Evolutionary conservation across 2,888 invertebrate species (phyloP).

Genomic region (Oithona nana): DNA sequence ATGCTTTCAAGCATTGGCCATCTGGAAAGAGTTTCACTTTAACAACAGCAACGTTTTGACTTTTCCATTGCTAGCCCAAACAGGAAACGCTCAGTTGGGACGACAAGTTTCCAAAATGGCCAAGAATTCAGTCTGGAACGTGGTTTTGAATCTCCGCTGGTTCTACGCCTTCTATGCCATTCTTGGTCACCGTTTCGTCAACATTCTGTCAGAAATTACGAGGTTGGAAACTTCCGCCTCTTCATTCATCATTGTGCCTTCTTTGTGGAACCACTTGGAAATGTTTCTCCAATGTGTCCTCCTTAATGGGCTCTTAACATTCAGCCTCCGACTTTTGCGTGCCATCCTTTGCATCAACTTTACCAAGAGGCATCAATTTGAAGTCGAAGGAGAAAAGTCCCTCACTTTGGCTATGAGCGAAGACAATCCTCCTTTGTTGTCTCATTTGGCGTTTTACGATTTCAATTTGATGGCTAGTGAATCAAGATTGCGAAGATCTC

Average conservation of each 20-base stretch:
- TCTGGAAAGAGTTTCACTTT: background rate
- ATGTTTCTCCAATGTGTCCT: background rate
- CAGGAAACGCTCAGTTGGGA: background rate
- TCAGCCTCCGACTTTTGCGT: background rate
- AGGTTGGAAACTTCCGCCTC: background rate
- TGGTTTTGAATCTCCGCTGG: background rate
- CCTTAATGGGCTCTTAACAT: background rate
- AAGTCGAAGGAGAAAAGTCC: background rate
- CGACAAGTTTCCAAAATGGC: background rate
- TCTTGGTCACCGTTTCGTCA: background rate
- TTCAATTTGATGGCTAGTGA: slow-evolving; percentile 45
- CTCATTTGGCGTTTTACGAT: slow-evolving; percentile 55
- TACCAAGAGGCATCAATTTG: background rate
- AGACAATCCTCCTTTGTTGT: slow-evolving; percentile 45
- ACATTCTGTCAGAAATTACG: background rate
- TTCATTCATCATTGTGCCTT: background rate
- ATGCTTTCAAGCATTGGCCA: background rate
- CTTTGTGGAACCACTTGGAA: background rate
- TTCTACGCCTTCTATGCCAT: background rate
- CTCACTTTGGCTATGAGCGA: slow-evolving; percentile 27
- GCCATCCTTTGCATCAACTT: background rate
- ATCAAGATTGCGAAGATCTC: slow-evolving; percentile 38
- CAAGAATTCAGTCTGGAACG: background rate
- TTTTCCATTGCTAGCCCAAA: background rate
- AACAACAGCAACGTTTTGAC: background rate